These are phyloP conservation scores for Muschampia plurimacula DNA, from an alignment of 2,888 invertebrate genomes.

Conservation along the genomic window DNA sequence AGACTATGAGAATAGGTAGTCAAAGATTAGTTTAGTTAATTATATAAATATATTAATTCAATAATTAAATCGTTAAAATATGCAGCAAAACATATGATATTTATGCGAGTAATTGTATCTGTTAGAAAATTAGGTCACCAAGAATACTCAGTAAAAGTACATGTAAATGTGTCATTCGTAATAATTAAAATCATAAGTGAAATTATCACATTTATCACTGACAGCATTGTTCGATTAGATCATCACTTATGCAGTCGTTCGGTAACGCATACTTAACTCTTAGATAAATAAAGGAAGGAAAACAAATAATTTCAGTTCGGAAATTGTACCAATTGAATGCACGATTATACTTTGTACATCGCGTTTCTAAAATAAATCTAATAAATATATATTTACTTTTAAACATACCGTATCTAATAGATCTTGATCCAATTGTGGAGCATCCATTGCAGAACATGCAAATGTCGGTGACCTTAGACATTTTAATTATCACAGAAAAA, in stretches of 20 bases:
- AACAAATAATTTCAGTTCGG: not conserved
- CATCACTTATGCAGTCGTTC: conserved; percentile 22
- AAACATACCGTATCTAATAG: conserved; percentile 63
- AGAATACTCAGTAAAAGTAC: conserved; percentile 29
- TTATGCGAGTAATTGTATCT: not conserved
- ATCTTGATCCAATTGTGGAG: conserved; percentile 56
- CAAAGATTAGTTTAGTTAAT: too few species aligned
- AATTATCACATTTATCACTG: conserved; percentile 23
- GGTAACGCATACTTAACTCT: conserved; percentile 13
- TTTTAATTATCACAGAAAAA: conserved; percentile 46
- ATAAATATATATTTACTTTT: not conserved
- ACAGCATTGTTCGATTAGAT: conserved; percentile 30
- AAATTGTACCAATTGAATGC: not conserved
- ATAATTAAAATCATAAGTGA: conserved; percentile 32
- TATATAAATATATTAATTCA: too few species aligned
- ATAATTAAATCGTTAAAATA: not conserved
- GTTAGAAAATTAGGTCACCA: conserved; percentile 42
- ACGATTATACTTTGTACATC: not conserved
- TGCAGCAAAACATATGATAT: not conserved
- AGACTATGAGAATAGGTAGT: too few species aligned
- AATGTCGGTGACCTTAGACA: conserved; percentile 62
- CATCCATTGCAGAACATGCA: conserved; percentile 66
- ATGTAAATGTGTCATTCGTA: conserved; percentile 35
- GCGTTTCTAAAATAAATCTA: not conserved
- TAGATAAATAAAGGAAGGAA: conserved; percentile 22